Conservation (phyloP, 30 jellyfish, hydroid and myxozoan genomes). For the Nemopilema nomurai region DNA sequence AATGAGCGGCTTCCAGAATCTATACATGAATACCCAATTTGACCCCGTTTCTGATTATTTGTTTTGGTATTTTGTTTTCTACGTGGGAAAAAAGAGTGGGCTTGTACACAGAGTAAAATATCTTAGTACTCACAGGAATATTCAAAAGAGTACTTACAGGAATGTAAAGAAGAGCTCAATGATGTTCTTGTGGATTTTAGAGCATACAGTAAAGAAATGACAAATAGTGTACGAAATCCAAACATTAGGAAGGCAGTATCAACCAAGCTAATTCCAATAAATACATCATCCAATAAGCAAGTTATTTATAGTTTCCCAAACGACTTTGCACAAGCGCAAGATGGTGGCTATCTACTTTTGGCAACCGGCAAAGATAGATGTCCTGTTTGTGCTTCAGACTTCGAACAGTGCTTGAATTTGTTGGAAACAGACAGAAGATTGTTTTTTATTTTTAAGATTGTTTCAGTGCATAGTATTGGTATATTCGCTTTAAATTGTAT, state of each 20-base stretch:
- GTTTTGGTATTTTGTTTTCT: too few species aligned
- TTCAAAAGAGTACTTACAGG: too few species aligned
- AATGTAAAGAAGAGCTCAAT: too few species aligned
- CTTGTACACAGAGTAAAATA: too few species aligned
- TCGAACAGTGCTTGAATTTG: background rate
- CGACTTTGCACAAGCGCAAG: background rate
- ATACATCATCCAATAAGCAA: constrained; percentile 8
- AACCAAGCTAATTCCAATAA: background rate
- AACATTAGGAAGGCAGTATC: background rate
- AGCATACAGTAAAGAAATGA: background rate
- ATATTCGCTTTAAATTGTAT: too few species aligned
- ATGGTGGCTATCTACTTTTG: background rate
- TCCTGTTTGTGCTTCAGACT: background rate
- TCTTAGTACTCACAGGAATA: too few species aligned
- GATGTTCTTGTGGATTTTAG: background rate
- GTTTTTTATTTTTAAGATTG: background rate
- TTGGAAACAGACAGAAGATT: constrained; percentile 5
- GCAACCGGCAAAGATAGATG: background rate
- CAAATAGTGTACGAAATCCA: background rate
- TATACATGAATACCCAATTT: too few species aligned
- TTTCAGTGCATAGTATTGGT: background rate
- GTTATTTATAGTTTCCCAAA: background rate
- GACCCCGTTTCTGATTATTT: too few species aligned
- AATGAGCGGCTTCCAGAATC: too few species aligned
- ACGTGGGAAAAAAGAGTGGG: too few species aligned